Conservation (phyloP, 1,140 invertebrate genomes). For the Probaryconus sp. region DNA sequence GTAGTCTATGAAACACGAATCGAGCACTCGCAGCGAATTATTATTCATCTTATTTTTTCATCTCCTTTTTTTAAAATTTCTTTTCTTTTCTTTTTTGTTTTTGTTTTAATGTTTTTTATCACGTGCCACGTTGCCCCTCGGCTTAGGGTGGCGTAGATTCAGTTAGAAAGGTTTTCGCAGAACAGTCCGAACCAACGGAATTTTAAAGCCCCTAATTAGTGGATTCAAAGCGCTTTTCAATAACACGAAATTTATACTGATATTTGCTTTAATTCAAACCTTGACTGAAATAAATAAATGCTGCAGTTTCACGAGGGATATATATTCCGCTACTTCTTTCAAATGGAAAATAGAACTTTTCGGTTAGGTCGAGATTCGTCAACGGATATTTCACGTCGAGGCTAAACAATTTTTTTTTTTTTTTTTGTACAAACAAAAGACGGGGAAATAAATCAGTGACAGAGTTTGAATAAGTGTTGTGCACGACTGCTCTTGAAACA, state of each 20-base stretch:
- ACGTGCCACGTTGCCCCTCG: constrained; percentile 74
- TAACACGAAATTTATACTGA: constrained; percentile 22
- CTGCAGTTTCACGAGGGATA: too few species aligned
- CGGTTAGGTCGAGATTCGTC: too few species aligned
- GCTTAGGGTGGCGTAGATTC: constrained; percentile 72
- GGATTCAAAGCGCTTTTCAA: constrained; percentile 24
- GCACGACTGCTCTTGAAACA: too few species aligned
- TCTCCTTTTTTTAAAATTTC: neutral
- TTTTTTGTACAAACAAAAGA: too few species aligned
- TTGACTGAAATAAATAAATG: too few species aligned
- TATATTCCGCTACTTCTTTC: too few species aligned
- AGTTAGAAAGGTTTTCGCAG: constrained; percentile 37
- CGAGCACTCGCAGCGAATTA: constrained; percentile 62
- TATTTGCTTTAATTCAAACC: constrained; percentile 30
- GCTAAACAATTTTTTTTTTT: too few species aligned
- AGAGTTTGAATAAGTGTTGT: too few species aligned
- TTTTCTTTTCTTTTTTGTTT: too few species aligned
- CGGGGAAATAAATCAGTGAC: too few species aligned
- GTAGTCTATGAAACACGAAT: constrained; percentile 69
- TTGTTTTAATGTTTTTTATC: constrained; percentile 65
- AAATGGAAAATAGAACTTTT: too few species aligned
- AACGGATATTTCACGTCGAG: too few species aligned
- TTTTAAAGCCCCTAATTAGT: constrained; percentile 44
- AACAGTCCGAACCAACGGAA: constrained; percentile 43
- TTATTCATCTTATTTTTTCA: constrained; percentile 6